Base-by-base conservation (phyloP, 1,140 invertebrate species). In the Bacillus rossius region DNA sequence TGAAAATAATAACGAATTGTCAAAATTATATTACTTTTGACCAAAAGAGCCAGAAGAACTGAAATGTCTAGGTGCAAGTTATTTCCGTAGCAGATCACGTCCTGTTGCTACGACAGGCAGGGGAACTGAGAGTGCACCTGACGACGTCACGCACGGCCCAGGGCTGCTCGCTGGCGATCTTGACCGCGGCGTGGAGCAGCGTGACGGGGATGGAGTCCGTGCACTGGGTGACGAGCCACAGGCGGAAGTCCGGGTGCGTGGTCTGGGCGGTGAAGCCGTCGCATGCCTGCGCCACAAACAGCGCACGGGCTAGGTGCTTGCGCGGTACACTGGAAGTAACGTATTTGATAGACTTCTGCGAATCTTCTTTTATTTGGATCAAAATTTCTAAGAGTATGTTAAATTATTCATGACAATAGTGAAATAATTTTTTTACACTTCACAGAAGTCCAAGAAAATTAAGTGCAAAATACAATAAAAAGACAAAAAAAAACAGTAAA, bases 91-190 rank as follows among this genome's bases (percentile, higher is more conserved):
- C n/a, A n/a, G n/a, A n/a, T n/a, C n/a, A n/a, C n/a, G n/a, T n/a
- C n/a, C n/a, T n/a, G n/a, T n/a, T n/a, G n/a, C n/a, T n/a, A n/a
- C n/a, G n/a, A n/a, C n/a, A n/a, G n/a, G n/a, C n/a, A n/a, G n/a
- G n/a, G n/a, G n/a, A n/a, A n/a, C n/a, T n/a, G n/a, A n/a, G n/a
- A n/a, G n/a, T n/a, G 23, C 84, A 79, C 0, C 82, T 70, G 3
- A 88, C 80, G 13, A 78, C 71, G 68, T 92, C 85, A 43, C 84
- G 73, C 13, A 92, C 71, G 26, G 88, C 88, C 77, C 89, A 88
- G 0, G 94, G 94, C 0, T 93, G 91, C 73, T 98, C 94, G 71
- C 96, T 96, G 0, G 92, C 96, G 86, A 98, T 97, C 77, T 98
- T 98, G 0, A 98, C 88, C 26, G 93, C 90, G 67, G 94, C 96